Base-by-base conservation (phyloP, 2,113 vertebrate species). In the Cricetomys ansorgei region DNA sequence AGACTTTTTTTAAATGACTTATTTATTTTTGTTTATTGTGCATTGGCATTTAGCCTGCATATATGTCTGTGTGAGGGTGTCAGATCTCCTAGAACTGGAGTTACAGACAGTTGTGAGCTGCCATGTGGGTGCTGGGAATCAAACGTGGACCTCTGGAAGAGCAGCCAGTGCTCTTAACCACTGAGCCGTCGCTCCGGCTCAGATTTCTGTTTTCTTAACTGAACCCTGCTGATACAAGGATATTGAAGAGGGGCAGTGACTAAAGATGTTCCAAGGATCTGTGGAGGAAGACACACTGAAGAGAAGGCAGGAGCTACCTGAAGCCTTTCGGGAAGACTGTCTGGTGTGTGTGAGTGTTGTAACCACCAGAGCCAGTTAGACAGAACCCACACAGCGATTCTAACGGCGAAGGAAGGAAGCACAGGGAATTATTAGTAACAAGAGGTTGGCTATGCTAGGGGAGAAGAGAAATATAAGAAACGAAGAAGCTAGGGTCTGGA, bases 341-440 rank as follows among this genome's bases (percentile, higher is more conserved):
- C 53, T 65, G 27, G 7, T 17, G 40, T 17, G 5, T 37, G 29
- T 69, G 67, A 43, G 27, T 1, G 0, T 12, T 81, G 45, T 29
- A 37, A 15, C 17, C n/a, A 1, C 4, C 0, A 2, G 23, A 64
- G 43, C 7, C 70, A 34, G 40, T 37, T 29, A 67, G 76, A 45
- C 50, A 88, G 94, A 95, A 81, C 73, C 81, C 72, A 83, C 65
- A 15, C 27, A 76, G 59, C 27, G 7, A n/a, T 59, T 89, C 88
- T 23, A 92, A 43, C 53, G 69, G 67, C 43, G 79, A 77, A 64
- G 62, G 55, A 1, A 29, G 84, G 45, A 70, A 9, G 0, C 16
- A 17, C 40, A 45, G 80, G 48, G 43, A 50, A 73, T 11, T 50
- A 65, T 34, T 37, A 45, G 83, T 59, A 73, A 73, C 11, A n/a